Evolutionary conservation across 2,888 invertebrate species (phyloP), one percentile per base, ranked within the genome.

Genomic region (Rhagonycha fulva): DNA sequence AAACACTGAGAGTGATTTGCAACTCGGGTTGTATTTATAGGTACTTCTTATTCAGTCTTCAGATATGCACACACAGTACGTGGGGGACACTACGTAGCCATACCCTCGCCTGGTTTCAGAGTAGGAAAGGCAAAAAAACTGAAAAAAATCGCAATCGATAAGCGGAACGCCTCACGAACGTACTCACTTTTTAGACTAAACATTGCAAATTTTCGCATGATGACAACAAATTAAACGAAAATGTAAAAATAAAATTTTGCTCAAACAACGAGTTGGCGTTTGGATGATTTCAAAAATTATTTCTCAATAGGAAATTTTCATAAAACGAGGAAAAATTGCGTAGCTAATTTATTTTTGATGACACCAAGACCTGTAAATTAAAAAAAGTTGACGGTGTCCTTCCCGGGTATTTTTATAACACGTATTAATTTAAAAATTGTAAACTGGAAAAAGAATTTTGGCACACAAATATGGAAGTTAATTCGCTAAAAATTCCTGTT

Each of bases 1-100:
- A 77, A 75, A 79, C 80, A 85, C 86, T 85, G 85, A 84, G 85
- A 83, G 82, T 81, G 84, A 82, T 82, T 81, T 84, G 82, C 83
- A 81, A 79, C 80, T 76, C 80, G 83, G 81, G 80, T 47, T 79
- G 85, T 86, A 86, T 86, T 86, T 86, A 86, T 86, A 86, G 86
- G 82, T 80, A 81, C 81, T 82, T 85, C 84, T 85, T 85, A 83
- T 84, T 85, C 84, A 74, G 74, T 68, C 74, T 74, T 85, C 82
- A 85, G 84, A 83, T 83, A 81, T 80, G 80, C 75, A 80, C 80
- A 82, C 84, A 84, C 5, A 68, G 70, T 76, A 71, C 68, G 75
- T 75, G 77, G 77, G 76, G 67, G 70, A 70, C 68, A 76, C 76
- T 76, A 72, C 76, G 76, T 76, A 66, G 63, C 47, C 63, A 62